phyloP scores from a whole-genome alignment of 2,888 invertebrate species.

The Gibbula magus region DNA sequence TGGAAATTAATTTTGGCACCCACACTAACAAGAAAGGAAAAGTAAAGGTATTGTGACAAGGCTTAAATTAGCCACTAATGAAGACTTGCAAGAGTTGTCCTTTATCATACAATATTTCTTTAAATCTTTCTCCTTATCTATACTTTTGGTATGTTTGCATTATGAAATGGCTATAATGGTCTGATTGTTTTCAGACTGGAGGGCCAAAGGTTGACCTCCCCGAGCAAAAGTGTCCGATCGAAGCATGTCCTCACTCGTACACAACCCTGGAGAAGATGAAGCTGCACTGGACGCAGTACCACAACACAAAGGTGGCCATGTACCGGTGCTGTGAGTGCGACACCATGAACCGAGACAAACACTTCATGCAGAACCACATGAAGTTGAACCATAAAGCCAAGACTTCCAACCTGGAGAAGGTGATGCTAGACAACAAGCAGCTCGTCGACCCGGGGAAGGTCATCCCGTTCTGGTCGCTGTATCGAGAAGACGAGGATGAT shows the following conservation, averaged over 20 bases:
- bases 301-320: not conserved
- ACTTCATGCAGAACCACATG: not conserved
- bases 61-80: too few species aligned
- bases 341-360: too few species aligned
- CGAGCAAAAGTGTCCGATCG: not conserved
- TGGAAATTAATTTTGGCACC: too few species aligned
- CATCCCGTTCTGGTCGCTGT: constrained; percentile 7
- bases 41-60: too few species aligned
- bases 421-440: not conserved
- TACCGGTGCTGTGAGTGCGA: not conserved
- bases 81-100: too few species aligned
- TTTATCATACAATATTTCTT: too few species aligned
- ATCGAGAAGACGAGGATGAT: not conserved
- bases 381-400: not conserved
- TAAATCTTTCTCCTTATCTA: too few species aligned
- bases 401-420: not conserved
- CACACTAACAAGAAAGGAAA: too few species aligned
- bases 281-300: not conserved
- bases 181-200: not conserved
- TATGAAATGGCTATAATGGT: too few species aligned
- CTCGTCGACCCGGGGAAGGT: constrained; percentile 4
- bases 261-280: not conserved
- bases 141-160: too few species aligned
- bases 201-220: not conserved
- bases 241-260: not conserved